Base-by-base conservation (phyloP, 2,113 vertebrate genomes). In the Mus pahari region DNA sequence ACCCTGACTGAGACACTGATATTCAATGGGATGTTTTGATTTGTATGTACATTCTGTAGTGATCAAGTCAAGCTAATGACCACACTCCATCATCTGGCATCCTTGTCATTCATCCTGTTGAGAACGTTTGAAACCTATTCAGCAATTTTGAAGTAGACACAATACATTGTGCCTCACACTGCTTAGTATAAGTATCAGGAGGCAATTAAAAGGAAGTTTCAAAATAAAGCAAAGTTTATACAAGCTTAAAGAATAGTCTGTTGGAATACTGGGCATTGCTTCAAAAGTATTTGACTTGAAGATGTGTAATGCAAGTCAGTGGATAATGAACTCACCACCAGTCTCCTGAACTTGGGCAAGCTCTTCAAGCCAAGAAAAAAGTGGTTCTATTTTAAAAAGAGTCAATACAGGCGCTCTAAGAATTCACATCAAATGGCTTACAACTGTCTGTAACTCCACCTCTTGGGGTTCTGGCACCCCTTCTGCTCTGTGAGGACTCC, bases 221-320 rank as follows among this genome's bases (percentile, higher is more conserved):
- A 92, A 86, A 70, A 55, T 36, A 66, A 86, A 81, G 19, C 6
- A 55, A 60, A 88, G 82, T 3, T 13, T 6, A 31, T 14, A 33
- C 20, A 0, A 53, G n/a, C 62, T 71, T 36, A 71, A 48, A 78
- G 48, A 90, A 66, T 16, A 90, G 2, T 9, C 7, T 74, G 66
- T 90, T 0, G 74, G 39, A 79, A 82, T 89, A 42, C 36, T 19
- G 19, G 58, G n/a, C 39, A 31, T 71, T 88, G 45, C 48, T n/a
- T 88, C 36, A 88, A 71, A 55, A 5, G 14, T 45, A 68, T 71
- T 89, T 91, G 62, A 31, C 33, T 45, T 45, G 26, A 55, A 71
- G 86, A 77, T 36, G 68, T 84, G 87, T 77, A 86, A 78, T 66
- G 36, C 73, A 94, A 39, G 93, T 79, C 77, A 73, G 64, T 60